Conservation (phyloP, 2,113 vertebrate genomes). For the Danionella cerebrum region DNA sequence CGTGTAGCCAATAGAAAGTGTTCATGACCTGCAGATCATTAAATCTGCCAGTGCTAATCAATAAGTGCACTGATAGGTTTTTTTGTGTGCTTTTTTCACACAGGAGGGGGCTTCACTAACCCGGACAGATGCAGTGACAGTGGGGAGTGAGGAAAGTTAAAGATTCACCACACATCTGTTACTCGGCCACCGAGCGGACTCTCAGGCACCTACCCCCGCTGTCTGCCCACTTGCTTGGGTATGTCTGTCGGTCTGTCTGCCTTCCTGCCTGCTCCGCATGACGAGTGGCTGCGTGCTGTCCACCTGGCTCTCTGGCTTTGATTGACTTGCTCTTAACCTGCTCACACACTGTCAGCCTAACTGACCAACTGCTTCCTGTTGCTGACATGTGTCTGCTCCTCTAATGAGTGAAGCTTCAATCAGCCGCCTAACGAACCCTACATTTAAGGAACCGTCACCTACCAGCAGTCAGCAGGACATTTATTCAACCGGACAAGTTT, state of each 20-base stretch:
- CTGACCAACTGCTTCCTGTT: conserved; percentile 11
- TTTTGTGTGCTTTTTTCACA: conserved; percentile 47
- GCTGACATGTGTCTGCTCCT: not conserved
- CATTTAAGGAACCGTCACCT: not conserved
- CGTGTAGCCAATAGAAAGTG: conserved; percentile 52
- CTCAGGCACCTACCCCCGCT: conserved; percentile 47
- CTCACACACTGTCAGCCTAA: conserved; percentile 1
- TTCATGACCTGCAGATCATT: conserved; percentile 63
- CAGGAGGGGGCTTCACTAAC: conserved; percentile 44
- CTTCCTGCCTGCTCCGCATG: conserved; percentile 53
- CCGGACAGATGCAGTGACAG: conserved; percentile 66
- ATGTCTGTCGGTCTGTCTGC: conserved; percentile 39
- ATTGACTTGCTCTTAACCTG: conserved; percentile 19
- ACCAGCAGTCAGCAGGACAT: not conserved
- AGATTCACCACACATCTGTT: conserved; percentile 74
- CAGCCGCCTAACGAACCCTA: not conserved
- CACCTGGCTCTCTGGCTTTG: conserved; percentile 31
- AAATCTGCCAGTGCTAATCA: conserved; percentile 62
- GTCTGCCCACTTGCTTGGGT: conserved; percentile 40
- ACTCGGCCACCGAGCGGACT: conserved; percentile 43
- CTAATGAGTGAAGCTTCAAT: not conserved
- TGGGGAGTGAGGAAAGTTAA: conserved; percentile 59
- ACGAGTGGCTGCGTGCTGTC: conserved; percentile 34
- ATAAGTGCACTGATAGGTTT: conserved; percentile 62
- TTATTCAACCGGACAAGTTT: too few relatives aligned